Conservation (phyloP, 1,140 invertebrate genomes). For the Frieseomelitta varia region DNA sequence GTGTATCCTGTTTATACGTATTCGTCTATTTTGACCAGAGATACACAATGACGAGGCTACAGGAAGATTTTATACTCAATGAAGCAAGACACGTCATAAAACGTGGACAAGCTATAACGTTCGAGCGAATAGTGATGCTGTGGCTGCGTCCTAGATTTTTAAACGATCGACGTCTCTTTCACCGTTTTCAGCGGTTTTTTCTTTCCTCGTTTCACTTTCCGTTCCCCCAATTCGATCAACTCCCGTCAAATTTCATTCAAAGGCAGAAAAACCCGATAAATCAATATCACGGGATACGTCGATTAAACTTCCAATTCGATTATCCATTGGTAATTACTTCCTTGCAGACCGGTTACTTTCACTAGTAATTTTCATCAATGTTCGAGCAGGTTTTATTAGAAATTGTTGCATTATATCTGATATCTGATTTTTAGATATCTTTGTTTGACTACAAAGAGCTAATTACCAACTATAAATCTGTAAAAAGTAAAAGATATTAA, state of each 20-base stretch:
- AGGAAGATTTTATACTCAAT: background rate
- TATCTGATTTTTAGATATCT: too few species aligned
- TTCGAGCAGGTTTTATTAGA: too few species aligned
- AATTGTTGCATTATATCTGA: too few species aligned
- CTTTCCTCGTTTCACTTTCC: background rate
- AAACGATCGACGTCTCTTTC: conserved; percentile 28
- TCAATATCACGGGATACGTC: background rate
- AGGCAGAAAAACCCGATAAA: conserved; percentile 28
- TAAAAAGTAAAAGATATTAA: too few species aligned
- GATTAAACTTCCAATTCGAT: background rate
- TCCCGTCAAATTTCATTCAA: conserved; percentile 25
- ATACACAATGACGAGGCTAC: background rate
- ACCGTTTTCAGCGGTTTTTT: background rate
- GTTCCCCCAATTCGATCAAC: conserved; percentile 27
- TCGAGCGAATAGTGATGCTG: conserved; percentile 59
- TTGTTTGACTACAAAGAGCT: too few species aligned
- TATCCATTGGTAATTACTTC: background rate
- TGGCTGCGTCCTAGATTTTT: conserved; percentile 55
- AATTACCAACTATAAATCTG: too few species aligned
- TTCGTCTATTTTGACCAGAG: background rate
- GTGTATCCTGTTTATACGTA: background rate
- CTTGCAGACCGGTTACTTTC: too few species aligned
- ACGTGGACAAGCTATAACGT: conserved; percentile 55
- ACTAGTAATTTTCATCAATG: too few species aligned
- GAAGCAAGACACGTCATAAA: conserved; percentile 7